Evolutionary conservation across 2,797 vertebrate species (phyloP), one percentile per base, ranked within the genome.

Genomic region (Crenichthys baileyi): DNA sequence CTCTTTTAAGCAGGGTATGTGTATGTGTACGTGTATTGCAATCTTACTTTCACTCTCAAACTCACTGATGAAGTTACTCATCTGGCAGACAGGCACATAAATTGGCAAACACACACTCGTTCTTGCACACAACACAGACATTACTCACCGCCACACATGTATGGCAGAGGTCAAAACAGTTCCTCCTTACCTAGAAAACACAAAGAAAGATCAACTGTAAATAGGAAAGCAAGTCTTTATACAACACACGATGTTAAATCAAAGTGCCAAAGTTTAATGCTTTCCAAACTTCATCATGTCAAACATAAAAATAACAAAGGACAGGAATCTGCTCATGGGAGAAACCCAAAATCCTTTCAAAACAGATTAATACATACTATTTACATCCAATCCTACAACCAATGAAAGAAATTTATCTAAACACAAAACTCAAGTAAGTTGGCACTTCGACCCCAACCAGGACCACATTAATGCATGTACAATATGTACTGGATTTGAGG

Each of bases 131-230:
- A 50, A 2, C 26, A 65, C 44, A 72, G 7, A 61, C 56, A 81
- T 65, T 44, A 70, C 31, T 77, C 48, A 73, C n/a, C 13, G 26
- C 51, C 18, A 51, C 20, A 41, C 61, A 75, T 51, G 70, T 60
- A 15, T 29, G 80, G 53, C 44, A n/a, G 31, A 16, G 70, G 51
- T 72, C 81, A 72, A 78, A 68, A 84, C 51, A 71, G 16, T 16
- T 36, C 51, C 31, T 9, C 70, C 87, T 88, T 90, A 89, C 87
- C 88, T 84, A 68, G 29, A 79, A 78, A 79, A 67, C n/a, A 88
- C 65, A 83, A 72, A 7, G 58, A 3, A 22, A 82, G 31, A 79
- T 8, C 0, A 18, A 58, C 0, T 55, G 78, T 81, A 70, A 84
- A 78, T 78, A 7, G 50, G 67, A 5, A 61, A 55, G 53, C 22